Evolutionary conservation across 1,140 invertebrate species (phyloP), one percentile per base, ranked within the genome.

Genomic region (Eufriesea mexicana): DNA sequence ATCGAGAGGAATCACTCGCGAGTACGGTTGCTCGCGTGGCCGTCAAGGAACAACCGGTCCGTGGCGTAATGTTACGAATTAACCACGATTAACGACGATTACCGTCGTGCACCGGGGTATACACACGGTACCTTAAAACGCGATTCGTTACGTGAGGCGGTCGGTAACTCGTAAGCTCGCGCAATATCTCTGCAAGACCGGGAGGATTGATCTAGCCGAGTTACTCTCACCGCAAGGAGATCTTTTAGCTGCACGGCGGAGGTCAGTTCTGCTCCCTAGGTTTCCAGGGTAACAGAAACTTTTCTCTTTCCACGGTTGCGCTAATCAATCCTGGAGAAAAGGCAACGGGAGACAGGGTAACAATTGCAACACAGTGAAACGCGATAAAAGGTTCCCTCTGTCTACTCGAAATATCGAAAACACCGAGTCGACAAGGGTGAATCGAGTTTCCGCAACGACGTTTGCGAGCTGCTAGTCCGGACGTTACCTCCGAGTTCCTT

Each of bases 241-340:
- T 73, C 16, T 59, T 74, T 45, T 10, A 59, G 25, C 9, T 16
- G 1, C 51, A 16, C 2, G 0, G 23, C n/a, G 28, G 59, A 73
- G 72, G 49, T 74, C 72, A 66, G 35, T 28, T 74, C 42, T 64
- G 47, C 2, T 2, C 35, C 71, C 62, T 9, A 7, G 28, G 72
- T 76, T 81, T 57, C 79, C 79, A 66, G 18, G 72, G 72, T 42
- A 81, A 76, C 62, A 47, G 54, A 25, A 81, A 79, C 54, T 79
- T 62, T 81, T 67, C 51, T 74, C 59, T 64, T 14, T 55, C 6
- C 14, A 59, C n/a, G 71, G 49, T 57, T 42, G 61, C 45, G 62
- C 62, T 81, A 81, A 81, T 81, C 79, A 81, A 81, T 81, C 62
- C 70, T 23, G 10, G 18, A 9, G 55, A 25, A 73, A 35, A 35